phyloP scores from a whole-genome alignment of 2,113 vertebrate species.

The Odontesthes bonariensis region DNA sequence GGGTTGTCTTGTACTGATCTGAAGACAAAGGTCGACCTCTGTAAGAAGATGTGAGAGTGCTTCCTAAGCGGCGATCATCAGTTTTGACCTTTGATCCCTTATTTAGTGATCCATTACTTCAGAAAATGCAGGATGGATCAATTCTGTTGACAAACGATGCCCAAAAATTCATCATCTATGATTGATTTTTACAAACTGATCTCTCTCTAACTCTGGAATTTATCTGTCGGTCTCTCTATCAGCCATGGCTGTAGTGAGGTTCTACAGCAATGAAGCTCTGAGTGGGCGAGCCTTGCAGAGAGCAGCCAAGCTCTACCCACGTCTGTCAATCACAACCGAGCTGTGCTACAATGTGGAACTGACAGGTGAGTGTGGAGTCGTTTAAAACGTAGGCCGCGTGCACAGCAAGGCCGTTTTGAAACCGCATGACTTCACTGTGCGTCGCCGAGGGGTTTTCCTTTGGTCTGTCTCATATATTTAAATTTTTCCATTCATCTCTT shows the following conservation, averaged over 20 bases:
- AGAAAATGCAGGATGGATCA: conserved; percentile 6
- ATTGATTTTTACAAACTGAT: conserved; percentile 5
- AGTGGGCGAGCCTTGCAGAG: conserved; percentile 65
- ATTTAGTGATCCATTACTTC: background rate
- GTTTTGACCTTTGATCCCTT: conserved; percentile 13
- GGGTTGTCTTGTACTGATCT: background rate
- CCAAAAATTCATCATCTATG: background rate
- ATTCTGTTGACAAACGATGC: background rate
- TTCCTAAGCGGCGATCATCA: conserved; percentile 1
- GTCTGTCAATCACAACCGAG: conserved; percentile 81
- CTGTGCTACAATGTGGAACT: conserved; percentile 92
- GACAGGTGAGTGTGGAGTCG: conserved; percentile 79
- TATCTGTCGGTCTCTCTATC: conserved; percentile 19
- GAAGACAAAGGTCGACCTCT: conserved; percentile 32
- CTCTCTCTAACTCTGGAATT: background rate
- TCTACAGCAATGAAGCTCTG: conserved; percentile 82
- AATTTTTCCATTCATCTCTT: background rate
- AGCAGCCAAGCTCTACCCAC: conserved; percentile 73
- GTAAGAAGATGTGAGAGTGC: background rate
- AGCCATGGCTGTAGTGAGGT: conserved; percentile 84
- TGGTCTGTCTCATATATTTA: background rate
- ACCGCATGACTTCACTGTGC: background rate
- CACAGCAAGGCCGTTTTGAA: background rate
- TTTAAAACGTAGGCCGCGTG: background rate
- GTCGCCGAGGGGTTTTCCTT: background rate